A percentile compares a stretch with the other conserved stretches of the same genome.
Evolutionary conservation across 2,113 vertebrate genomes (phyloP).

Genomic region (Galeopterus variegatus): DNA sequence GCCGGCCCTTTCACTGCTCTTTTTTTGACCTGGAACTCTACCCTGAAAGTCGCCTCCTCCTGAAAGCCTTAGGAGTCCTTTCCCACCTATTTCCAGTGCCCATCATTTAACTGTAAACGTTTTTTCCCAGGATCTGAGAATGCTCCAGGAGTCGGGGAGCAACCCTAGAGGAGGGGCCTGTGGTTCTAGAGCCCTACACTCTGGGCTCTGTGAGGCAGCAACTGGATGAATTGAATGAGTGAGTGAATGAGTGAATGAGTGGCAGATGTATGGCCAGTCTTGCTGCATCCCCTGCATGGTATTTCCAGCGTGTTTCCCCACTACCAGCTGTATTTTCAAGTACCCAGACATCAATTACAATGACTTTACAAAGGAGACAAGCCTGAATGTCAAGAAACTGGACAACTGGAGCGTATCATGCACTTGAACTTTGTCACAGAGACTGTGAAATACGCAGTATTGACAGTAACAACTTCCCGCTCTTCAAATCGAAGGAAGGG

Average conservation of each 20-base stretch:
- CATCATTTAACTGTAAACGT: no score
- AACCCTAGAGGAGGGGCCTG: background rate
- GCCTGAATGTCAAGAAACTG: constrained; percentile 53
- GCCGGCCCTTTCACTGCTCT: no score
- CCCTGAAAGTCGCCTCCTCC: background rate
- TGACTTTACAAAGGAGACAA: constrained; percentile 39
- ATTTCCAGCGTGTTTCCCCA: background rate
- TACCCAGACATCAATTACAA: constrained; percentile 61
- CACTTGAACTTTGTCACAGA: background rate
- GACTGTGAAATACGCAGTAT: background rate
- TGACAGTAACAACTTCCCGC: background rate
- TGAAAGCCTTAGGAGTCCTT: background rate
- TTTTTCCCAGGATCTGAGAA: background rate
- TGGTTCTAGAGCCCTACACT: background rate
- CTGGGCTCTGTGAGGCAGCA: background rate
- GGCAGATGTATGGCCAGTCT: rapidly evolving
- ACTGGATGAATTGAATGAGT: background rate
- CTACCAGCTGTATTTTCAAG: background rate
- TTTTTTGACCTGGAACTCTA: background rate
- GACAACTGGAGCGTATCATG: constrained; percentile 3
- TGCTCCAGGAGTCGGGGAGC: background rate
- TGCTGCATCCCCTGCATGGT: background rate
- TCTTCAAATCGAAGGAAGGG: background rate
- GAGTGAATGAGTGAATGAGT: background rate
- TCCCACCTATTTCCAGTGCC: background rate